A percentile compares a stretch with the other conserved stretches of the same genome.
Evolutionary conservation across 2,113 vertebrate genomes (phyloP).

Genomic region (Megaleporinus macrocephalus): DNA sequence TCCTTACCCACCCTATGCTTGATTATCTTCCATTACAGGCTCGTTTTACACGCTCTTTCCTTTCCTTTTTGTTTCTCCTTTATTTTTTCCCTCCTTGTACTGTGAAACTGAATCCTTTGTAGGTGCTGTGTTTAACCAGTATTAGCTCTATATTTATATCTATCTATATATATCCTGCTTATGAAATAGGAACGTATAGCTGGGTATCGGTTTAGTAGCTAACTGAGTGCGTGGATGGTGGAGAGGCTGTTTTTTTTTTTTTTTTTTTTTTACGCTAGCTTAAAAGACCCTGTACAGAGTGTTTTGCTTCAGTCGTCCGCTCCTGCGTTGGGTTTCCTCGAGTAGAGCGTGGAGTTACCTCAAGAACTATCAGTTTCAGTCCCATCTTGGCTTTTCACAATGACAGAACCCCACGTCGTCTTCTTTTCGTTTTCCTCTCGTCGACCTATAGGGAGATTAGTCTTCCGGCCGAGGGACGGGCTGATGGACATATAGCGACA

Average conservation of each 20-base stretch:
- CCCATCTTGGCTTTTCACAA: constrained; percentile 53
- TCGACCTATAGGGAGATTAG: constrained; percentile 48
- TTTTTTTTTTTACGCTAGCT: constrained; percentile 59
- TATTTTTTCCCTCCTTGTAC: constrained; percentile 82
- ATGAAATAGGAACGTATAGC: constrained; percentile 88
- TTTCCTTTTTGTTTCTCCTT: constrained; percentile 52
- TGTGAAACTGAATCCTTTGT: constrained; percentile 85
- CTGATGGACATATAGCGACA: constrained; percentile 34
- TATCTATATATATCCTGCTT: constrained; percentile 92
- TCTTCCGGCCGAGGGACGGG: constrained; percentile 54
- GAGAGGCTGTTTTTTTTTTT: constrained; percentile 61
- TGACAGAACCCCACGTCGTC: constrained; percentile 35
- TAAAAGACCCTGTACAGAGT: constrained; percentile 40
- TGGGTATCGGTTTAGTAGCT: constrained; percentile 89
- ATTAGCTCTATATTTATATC: constrained; percentile 95
- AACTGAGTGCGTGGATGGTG: constrained; percentile 78
- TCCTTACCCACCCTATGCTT: constrained; percentile 59
- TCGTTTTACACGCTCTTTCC: constrained; percentile 62
- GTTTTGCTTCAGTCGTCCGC: constrained; percentile 59
- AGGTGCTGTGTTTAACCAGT: constrained; percentile 93
- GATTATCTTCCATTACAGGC: constrained; percentile 57
- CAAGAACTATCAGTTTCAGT: constrained; percentile 52
- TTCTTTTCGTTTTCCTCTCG: too few species aligned
- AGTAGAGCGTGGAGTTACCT: constrained; percentile 58
- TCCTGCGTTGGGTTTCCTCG: constrained; percentile 53